Percentiles rank a stretch among this genome's conserved stretches.
Conservation (phyloP, 2,113 vertebrate genomes). For the Ciconia maguari region DNA sequence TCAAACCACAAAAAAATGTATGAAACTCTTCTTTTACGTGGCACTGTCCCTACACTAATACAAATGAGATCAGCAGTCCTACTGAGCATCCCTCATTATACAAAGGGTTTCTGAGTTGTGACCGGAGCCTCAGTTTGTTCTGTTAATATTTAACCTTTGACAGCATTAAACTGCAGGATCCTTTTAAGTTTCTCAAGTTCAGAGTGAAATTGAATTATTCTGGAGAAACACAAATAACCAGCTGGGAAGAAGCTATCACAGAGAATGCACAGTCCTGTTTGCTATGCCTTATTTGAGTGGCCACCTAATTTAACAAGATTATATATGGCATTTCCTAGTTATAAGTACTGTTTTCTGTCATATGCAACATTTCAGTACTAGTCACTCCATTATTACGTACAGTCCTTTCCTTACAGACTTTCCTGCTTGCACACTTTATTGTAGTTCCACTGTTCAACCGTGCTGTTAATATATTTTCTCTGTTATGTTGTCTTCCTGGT, state of each 20-base stretch:
- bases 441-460: neutral
- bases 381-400: neutral
- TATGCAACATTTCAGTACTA: neutral
- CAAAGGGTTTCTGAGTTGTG: neutral
- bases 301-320: neutral
- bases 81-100: neutral
- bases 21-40: neutral
- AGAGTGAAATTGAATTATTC: neutral
- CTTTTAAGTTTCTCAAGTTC: neutral
- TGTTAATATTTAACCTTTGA: neutral
- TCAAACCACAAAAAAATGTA: neutral
- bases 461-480: neutral
- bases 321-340: neutral
- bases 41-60: neutral
- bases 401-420: neutral
- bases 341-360: neutral
- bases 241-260: neutral
- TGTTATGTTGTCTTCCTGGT: fast-evolving
- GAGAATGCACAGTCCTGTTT: neutral
- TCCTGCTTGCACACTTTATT: neutral
- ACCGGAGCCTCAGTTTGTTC: neutral
- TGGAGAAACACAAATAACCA: neutral
- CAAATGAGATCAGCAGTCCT: neutral
- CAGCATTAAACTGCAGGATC: neutral
- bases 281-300: neutral